Conservation (phyloP, 2,113 vertebrate species). For the Hyperoodon ampullatus region DNA sequence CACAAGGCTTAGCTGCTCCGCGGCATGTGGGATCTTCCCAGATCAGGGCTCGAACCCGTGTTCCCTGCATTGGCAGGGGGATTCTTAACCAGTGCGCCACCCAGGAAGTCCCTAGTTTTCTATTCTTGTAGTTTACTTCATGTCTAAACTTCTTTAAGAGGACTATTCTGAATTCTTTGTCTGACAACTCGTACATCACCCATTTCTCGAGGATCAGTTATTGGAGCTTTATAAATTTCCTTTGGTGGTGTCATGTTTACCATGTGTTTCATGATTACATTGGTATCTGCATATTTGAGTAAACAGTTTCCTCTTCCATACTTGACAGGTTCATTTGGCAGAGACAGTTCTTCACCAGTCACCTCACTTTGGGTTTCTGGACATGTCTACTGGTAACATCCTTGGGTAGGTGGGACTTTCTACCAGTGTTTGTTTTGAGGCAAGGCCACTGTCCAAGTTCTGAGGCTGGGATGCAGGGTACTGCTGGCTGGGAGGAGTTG, state of each 20-base stretch:
- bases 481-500: background rate
- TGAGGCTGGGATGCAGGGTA: background rate
- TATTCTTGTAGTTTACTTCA: no score
- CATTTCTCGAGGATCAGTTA: no score
- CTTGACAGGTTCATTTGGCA: background rate
- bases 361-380: background rate
- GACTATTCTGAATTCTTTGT: no score
- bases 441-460: background rate
- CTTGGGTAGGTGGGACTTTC: background rate
- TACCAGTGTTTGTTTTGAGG: background rate
- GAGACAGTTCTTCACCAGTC: background rate
- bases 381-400: background rate
- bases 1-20: no score
- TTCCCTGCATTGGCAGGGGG: no score
- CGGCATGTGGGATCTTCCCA: no score
- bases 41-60: no score
- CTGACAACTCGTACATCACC: no score
- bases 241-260: background rate
- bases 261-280: background rate
- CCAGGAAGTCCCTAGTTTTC: no score
- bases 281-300: background rate
- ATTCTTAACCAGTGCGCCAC: no score
- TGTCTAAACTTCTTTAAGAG: no score
- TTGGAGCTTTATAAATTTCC: background rate
- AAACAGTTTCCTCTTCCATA: background rate